Percentiles rank a stretch among this genome's conserved stretches.
Conservation (phyloP, 2,888 invertebrate genomes). For the Taphrorychus bicolor region DNA sequence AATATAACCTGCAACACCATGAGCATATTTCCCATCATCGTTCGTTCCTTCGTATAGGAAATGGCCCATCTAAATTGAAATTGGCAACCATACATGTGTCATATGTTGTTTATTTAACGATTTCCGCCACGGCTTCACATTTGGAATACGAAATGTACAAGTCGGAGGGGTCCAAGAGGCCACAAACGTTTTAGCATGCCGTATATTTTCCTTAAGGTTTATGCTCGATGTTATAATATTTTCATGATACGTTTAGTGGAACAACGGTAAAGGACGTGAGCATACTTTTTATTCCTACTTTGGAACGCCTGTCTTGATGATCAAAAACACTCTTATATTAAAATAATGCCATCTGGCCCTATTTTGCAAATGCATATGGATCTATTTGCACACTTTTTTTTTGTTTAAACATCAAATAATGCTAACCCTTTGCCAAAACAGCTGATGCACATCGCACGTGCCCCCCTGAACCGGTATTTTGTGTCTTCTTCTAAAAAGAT, state of each 20-base stretch:
- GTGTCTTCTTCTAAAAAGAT: slow-evolving; percentile 12
- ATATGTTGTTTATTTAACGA: slow-evolving; percentile 29
- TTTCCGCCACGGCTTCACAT: slow-evolving; percentile 24
- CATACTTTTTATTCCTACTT: not conserved
- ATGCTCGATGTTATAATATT: not conserved
- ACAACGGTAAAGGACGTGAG: slow-evolving; percentile 13
- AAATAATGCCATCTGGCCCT: not conserved
- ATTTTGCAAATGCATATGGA: not conserved
- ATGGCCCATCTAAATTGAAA: slow-evolving; percentile 23
- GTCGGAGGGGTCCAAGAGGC: not conserved
- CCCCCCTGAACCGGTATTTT: slow-evolving; percentile 35
- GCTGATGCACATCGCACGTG: slow-evolving; percentile 36
- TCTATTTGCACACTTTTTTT: slow-evolving; percentile 28
- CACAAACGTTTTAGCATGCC: slow-evolving; percentile 14
- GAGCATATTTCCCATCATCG: not conserved
- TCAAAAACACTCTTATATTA: no score
- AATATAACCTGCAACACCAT: not conserved
- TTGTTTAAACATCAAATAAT: slow-evolving; percentile 20
- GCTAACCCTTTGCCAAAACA: slow-evolving; percentile 33
- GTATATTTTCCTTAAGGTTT: slow-evolving; percentile 12
- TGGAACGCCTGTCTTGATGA: no score
- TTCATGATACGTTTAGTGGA: slow-evolving; percentile 9
- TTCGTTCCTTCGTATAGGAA: slow-evolving; percentile 3
- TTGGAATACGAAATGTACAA: slow-evolving; percentile 27
- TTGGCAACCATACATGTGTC: slow-evolving; percentile 31